phyloP scores from a whole-genome alignment of 2,797 vertebrate species.

The Ctenopoma multispine region DNA sequence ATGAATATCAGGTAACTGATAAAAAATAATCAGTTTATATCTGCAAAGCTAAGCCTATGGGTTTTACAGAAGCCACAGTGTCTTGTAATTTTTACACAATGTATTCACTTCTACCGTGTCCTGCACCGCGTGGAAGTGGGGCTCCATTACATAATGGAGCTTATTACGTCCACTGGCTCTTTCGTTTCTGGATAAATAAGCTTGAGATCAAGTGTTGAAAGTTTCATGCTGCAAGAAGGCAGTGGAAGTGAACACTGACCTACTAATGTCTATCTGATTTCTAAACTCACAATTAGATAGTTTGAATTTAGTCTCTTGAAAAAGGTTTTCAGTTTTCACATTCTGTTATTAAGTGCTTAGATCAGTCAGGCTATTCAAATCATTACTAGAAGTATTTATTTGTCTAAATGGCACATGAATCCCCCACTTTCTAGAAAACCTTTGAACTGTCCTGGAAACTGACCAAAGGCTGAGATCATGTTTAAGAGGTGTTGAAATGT shows the following conservation, averaged over 20 bases:
- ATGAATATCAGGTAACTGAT: slow-evolving; percentile 43
- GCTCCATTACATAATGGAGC: slow-evolving; percentile 38
- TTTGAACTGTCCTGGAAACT: too few relatives aligned
- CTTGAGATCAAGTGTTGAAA: slow-evolving; percentile 64
- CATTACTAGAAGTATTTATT: neutral
- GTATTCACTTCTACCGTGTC: slow-evolving; percentile 37
- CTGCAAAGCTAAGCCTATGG: slow-evolving; percentile 42
- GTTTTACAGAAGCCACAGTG: slow-evolving; percentile 33
- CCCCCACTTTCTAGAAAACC: too few relatives aligned
- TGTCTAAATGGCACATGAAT: neutral
- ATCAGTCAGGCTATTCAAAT: neutral
- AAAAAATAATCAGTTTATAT: slow-evolving; percentile 30
- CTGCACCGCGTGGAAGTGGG: slow-evolving; percentile 40
- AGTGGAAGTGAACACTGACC: slow-evolving; percentile 30
- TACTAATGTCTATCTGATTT: slow-evolving; percentile 26
- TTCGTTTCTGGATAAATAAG: slow-evolving; percentile 56
- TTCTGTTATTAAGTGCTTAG: neutral
- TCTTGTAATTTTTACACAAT: slow-evolving; percentile 41
- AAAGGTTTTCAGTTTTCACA: slow-evolving; percentile 2
- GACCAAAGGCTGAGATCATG: slow-evolving; percentile 28
- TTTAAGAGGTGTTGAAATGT: too few relatives aligned
- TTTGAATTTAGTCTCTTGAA: slow-evolving; percentile 17
- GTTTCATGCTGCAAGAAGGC: slow-evolving; percentile 59
- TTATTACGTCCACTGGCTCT: slow-evolving; percentile 34
- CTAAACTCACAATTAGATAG: neutral